phyloP scores from a whole-genome alignment of 2,113 vertebrate species.

The Ramphastos sulfuratus region DNA sequence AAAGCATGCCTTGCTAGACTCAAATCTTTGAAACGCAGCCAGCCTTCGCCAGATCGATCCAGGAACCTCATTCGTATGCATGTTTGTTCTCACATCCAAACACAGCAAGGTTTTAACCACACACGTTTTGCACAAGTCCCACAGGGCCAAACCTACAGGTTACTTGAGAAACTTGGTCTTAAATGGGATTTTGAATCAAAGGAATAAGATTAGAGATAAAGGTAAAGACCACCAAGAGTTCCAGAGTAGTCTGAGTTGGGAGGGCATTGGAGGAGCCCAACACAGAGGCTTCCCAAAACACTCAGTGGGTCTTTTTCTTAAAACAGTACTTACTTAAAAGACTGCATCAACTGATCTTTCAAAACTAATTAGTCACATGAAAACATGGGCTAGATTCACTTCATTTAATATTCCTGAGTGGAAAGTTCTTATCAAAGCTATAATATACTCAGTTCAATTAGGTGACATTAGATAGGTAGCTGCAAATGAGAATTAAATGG shows the following conservation, averaged over 20 bases:
- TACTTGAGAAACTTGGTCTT: background rate
- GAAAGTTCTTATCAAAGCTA: background rate
- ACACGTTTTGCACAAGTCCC: background rate
- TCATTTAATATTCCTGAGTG: background rate
- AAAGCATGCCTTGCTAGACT: background rate
- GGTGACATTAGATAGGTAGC: background rate
- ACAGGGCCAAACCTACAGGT: background rate
- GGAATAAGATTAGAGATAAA: background rate
- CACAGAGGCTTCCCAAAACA: background rate
- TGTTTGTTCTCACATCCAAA: constrained; percentile 31
- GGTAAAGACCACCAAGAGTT: background rate
- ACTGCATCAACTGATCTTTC: background rate
- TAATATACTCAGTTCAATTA: constrained; percentile 19
- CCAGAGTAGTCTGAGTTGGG: background rate
- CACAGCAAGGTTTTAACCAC: background rate
- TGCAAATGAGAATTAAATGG: background rate
- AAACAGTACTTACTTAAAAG: background rate
- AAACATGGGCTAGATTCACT: background rate
- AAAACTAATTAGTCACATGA: background rate
- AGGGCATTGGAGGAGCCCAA: background rate
- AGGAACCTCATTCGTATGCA: constrained; percentile 26
- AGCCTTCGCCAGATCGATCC: background rate
- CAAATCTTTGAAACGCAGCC: background rate
- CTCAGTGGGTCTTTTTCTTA: background rate
- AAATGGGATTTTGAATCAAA: background rate